Base-by-base conservation (phyloP, 2,888 invertebrate species). In the Ennomos quercinarius region DNA sequence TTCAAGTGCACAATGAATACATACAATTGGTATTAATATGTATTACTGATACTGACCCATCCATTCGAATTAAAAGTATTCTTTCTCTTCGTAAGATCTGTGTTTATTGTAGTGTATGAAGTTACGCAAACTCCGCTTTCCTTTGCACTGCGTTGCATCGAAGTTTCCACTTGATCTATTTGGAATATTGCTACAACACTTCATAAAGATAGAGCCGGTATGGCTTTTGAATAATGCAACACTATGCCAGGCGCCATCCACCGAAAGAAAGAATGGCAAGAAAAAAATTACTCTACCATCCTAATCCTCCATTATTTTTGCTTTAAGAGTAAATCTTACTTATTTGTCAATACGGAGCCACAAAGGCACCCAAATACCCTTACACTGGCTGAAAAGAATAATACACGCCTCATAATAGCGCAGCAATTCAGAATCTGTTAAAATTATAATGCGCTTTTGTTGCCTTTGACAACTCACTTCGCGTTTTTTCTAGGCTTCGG, bases 301-400 rank as follows among this genome's bases (percentile, higher is more conserved):
- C 85, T 92, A 92, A 92, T 92, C 92, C 90, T 77, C 81, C 84
- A 87, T 91, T 86, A 87, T 84, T 90, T 86, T 88, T 86, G 72
- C 86, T 84, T 83, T 82, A 81, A 76, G 80, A 86, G 89, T 86
- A 88, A 89, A 90, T 88, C 89, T 87, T 86, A 86, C 86, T 90
- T 92, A 92, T 92, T 92, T 92, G 92, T 92, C 92, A 91, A 92
- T 92, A 92, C 86, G 62, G 84, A 82, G 85, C 91, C 91, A 92
- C 91, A 92, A 92, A 86, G 86, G 88, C 86, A 78, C 79, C 88
- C 90, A 91, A 92, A 91, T 91, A 91, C 91, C 89, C 83, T 85
- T 84, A 90, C 87, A 86, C 84, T 89, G 78, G 82, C 72, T 81
- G 83, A 86, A 89, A 86, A 75, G 86, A 83, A 90, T 89, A 91